Percentiles rank a stretch among this genome's conserved stretches.
Conservation (phyloP, 2,888 invertebrate genomes). For the Hermaeophaga mercurialis region DNA sequence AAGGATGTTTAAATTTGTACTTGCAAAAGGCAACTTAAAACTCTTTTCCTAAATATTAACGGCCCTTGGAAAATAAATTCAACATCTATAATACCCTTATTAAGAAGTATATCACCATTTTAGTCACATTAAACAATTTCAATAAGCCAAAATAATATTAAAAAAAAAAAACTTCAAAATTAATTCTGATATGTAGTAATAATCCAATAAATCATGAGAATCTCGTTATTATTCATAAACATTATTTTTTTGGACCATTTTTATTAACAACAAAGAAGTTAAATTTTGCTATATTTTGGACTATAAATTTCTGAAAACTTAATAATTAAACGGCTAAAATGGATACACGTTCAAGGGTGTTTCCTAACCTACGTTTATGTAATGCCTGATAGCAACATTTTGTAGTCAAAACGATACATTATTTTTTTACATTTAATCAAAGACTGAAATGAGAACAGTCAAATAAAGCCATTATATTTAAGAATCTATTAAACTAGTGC, state of each 20-base stretch:
- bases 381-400: neutral
- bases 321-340: too few relatives aligned
- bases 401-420: neutral
- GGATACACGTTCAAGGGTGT: neutral
- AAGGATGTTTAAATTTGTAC: too few relatives aligned
- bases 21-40: neutral
- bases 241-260: too few relatives aligned
- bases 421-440: constrained; percentile 4
- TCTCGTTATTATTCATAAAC: too few relatives aligned
- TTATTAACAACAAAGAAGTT: too few relatives aligned
- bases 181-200: too few relatives aligned
- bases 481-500: constrained; percentile 6
- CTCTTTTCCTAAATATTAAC: neutral
- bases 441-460: neutral
- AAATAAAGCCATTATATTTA: constrained; percentile 6
- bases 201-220: too few relatives aligned
- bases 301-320: too few relatives aligned
- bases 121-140: too few relatives aligned
- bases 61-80: neutral
- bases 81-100: neutral
- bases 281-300: too few relatives aligned
- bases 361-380: neutral
- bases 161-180: too few relatives aligned
- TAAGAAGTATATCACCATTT: neutral
- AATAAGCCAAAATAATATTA: too few relatives aligned